A percentile compares a stretch with the other conserved stretches of the same genome.
phyloP scores from a whole-genome alignment of 2,888 invertebrate species.

The Acleris sparsana region DNA sequence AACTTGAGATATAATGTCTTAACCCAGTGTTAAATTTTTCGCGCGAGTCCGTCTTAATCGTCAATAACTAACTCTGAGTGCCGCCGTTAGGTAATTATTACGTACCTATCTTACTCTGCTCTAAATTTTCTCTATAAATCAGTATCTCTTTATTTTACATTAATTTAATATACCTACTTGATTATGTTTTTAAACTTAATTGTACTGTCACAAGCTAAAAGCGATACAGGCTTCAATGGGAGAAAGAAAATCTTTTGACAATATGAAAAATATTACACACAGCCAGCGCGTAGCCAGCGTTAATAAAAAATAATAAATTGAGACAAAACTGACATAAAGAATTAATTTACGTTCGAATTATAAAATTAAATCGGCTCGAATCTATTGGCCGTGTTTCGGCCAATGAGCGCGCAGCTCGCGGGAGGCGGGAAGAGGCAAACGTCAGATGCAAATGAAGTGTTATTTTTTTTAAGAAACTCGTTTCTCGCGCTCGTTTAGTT shows the following conservation, averaged over 20 bases:
- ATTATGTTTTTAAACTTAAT: not conserved
- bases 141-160: not conserved
- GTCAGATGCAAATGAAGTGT: constrained; percentile 75
- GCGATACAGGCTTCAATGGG: not conserved
- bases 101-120: too few relatives aligned
- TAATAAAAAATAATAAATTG: constrained; percentile 31
- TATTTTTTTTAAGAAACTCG: constrained; percentile 66
- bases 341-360: constrained; percentile 52
- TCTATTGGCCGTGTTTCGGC: constrained; percentile 62
- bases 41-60: too few relatives aligned
- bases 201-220: constrained; percentile 1
- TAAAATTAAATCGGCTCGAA: constrained; percentile 54
- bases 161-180: not conserved
- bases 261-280: constrained; percentile 9
- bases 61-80: too few relatives aligned
- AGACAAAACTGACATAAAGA: constrained; percentile 45
- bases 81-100: too few relatives aligned
- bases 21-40: too few relatives aligned
- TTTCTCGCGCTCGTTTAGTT: constrained; percentile 61
- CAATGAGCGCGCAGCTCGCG: constrained; percentile 59
- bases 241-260: constrained; percentile 3
- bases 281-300: constrained; percentile 8
- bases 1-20: too few relatives aligned
- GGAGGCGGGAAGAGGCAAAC: constrained; percentile 80
- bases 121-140: not conserved